Percentiles rank a stretch among this genome's conserved stretches.
Conservation (phyloP, 2,888 invertebrate species). For the Elmis aenea region DNA sequence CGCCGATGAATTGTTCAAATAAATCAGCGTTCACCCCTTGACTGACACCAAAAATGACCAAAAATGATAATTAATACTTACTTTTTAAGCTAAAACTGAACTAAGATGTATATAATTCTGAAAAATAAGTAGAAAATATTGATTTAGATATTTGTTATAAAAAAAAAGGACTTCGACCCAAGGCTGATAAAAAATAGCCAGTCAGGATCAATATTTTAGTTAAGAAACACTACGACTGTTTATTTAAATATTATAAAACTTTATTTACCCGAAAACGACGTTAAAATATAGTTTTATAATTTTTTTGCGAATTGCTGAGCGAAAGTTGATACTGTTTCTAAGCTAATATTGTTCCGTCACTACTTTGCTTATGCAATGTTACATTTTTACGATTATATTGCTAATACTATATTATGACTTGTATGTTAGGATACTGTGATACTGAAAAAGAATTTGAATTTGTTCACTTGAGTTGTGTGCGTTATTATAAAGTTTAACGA, state of each 20-base stretch:
- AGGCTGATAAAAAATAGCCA: constrained; percentile 4
- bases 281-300: constrained; percentile 12
- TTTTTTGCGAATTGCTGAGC: constrained; percentile 20
- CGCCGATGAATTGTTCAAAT: constrained; percentile 78
- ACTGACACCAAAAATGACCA: background rate
- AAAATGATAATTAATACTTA: background rate
- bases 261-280: background rate
- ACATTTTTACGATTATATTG: background rate
- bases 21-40: constrained; percentile 35
- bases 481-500: background rate
- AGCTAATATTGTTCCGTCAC: background rate
- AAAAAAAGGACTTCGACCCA: background rate
- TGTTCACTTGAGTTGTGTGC: constrained; percentile 4
- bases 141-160: background rate
- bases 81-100: constrained; percentile 1
- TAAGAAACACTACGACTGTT: background rate
- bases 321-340: background rate
- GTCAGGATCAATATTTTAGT: background rate
- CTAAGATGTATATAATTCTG: background rate
- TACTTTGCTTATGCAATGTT: constrained; percentile 5
- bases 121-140: constrained; percentile 1
- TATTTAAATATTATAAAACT: no score
- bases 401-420: constrained; percentile 2
- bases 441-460: constrained; percentile 15
- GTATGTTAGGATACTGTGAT: constrained; percentile 11